Evolutionary conservation across 2,113 vertebrate species (phyloP), one percentile per base, ranked within the genome.

Genomic region (Semicossyphus pulcher): DNA sequence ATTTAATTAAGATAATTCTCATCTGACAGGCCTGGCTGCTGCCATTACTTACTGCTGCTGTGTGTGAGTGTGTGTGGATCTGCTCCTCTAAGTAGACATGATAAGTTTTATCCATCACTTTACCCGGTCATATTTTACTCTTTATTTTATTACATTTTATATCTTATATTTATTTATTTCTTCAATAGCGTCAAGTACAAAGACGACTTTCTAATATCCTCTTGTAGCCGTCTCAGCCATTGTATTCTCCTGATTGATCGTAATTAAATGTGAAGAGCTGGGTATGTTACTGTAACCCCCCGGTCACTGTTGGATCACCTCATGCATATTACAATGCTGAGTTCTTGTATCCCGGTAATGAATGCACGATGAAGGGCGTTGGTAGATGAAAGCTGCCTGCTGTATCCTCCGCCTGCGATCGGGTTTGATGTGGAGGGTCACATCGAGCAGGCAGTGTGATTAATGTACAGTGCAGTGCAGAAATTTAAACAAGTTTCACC

Each of bases 1-100:
- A 90, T 93, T 92, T 92, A 93, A 93, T 94, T 93, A 91, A 93
- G 88, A 93, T 90, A 88, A 93, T 92, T 92, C 78, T 90, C 83
- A 90, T 92, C 90, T 92, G 92, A 90, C 91, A 90, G 91, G 79
- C 74, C 64, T 66, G 88, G 77, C 80, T 83, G 37, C 76, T 71
- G 78, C 76, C 86, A 86, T 91, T 92, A 92, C 85, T 91, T 92
- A 88, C 78, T 83, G 72, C 57, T 84, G 68, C 57, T 69, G 45
- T 74, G 51, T 75, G 23, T 63, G 7, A 8, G 65, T 47, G 29
- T 53, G 31, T 56, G 15, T 53, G 45, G 21, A 80, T 76, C 52
- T 5, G 36, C 42, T 42, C 14, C 12, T 78, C 52, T 39, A 59
- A 69, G 48, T 29, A 49, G 20, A 48, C 18, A 21, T 21, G 3